Evolutionary conservation across 92 coral and sea anemone genomes (phyloP).

Genomic region (Micromussa lordhowensis): DNA sequence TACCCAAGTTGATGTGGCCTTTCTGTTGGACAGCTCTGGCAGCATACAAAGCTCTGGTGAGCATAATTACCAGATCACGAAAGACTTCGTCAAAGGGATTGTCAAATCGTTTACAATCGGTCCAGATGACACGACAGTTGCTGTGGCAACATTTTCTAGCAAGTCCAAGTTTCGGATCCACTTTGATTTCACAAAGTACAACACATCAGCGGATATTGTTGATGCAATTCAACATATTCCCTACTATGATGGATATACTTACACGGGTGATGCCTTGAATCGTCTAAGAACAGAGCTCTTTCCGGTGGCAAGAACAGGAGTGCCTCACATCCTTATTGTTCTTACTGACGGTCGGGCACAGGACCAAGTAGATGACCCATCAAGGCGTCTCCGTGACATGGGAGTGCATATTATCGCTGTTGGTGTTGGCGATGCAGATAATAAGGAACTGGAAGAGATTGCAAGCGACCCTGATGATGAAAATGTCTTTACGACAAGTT

Average conservation of each 20-base stretch:
- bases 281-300: not conserved
- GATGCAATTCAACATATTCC: constrained; percentile 18
- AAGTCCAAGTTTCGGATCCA: not conserved
- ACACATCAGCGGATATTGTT: not conserved
- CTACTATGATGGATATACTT: not conserved
- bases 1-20: constrained; percentile 22
- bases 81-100: constrained; percentile 40
- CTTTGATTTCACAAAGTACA: constrained; percentile 25
- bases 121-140: constrained; percentile 21
- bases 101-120: constrained; percentile 21
- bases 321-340: constrained; percentile 32
- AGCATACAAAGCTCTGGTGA: constrained; percentile 30
- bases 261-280: constrained; percentile 20
- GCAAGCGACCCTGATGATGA: constrained; percentile 34
- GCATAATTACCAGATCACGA: constrained; percentile 26
- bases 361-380: constrained; percentile 7
- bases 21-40: constrained; percentile 47
- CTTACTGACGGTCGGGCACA: constrained; percentile 44
- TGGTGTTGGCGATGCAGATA: constrained; percentile 46
- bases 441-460: constrained; percentile 24
- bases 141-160: constrained; percentile 23
- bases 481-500: constrained; percentile 21
- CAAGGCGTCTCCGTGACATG: constrained; percentile 24
- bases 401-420: constrained; percentile 51
- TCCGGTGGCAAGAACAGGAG: constrained; percentile 3